Base-by-base conservation (phyloP, 53 echinoderm and acorn worm species). In the Arbacia lixula region DNA sequence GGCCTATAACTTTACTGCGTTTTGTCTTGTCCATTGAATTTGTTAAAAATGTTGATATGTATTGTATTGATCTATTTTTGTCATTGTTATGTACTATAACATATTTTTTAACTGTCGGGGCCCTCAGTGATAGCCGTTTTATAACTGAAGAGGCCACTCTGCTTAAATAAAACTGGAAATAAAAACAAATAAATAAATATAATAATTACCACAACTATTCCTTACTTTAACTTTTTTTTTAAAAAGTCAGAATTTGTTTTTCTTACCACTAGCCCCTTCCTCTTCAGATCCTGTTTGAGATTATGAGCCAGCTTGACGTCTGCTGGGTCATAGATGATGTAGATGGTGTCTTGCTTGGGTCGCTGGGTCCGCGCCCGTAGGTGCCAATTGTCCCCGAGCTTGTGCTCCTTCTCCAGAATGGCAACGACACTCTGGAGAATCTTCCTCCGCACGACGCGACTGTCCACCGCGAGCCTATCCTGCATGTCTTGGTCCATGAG, bases 271-370 rank as follows among this genome's bases (percentile, higher is more conserved):
- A 98, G 72, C 63, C 83, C 81, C 77, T 94, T 98, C 73, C 83
- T 86, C 36, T 88, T 92, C 53, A 98, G 84, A 60, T 98, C 98
- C 60, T 92, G 92, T 55, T 94, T 98, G 39, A 98, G 88, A 43
- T 92, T 98, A 43, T 94, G 94, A 32, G 92, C 90, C 60, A 98
- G 80, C 68, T 92, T 90, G 16, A 98, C 98, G 33, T 98, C 98
- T 8, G 97, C 86, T 19, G 94, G 98, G 64, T 98, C 98, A 83
- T 98, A 97, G 37, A 94, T 84, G 28, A 94, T 53, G 65, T 98
- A 94, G 11, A 94, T 90, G 38, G 72, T 86, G 79, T 98, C 98
- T 12, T 92, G 58, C 20, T 88, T 78, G 36, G 86, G 85, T 29
- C 90, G 84, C 54, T 87, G 92, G 11, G 89, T 94, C 54, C 98